phyloP scores from a whole-genome alignment of 2,113 vertebrate species.

The Rhabdomys dilectus region DNA sequence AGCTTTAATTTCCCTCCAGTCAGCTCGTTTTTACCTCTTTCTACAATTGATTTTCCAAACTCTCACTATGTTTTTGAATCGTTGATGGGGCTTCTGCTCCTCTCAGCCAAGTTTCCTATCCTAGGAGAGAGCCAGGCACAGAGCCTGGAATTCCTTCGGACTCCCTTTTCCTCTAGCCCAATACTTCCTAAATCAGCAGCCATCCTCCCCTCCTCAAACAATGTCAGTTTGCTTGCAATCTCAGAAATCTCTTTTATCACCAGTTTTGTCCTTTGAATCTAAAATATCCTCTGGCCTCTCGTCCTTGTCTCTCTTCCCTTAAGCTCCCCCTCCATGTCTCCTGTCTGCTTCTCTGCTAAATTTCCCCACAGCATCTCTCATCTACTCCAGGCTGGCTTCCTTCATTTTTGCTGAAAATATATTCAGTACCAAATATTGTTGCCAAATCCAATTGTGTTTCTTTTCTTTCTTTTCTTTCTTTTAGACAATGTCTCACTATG shows the following conservation, averaged over 20 bases:
- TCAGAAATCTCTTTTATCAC: conserved; percentile 9
- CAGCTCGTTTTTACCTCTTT: neutral
- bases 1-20: neutral
- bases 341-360: neutral
- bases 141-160: neutral
- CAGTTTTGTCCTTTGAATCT: conserved; percentile 44
- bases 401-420: conserved; percentile 42
- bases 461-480: neutral
- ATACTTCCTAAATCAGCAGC: neutral
- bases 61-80: neutral
- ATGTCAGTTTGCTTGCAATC: neutral
- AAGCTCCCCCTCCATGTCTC: neutral
- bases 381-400: neutral
- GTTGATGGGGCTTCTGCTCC: neutral
- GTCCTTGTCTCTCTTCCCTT: conserved; percentile 23
- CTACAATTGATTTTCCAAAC: neutral
- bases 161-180: neutral
- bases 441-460: neutral
- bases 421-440: neutral
- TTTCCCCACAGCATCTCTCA: neutral
- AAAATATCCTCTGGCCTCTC: neutral
- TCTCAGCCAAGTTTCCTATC: neutral
- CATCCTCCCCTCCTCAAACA: neutral
- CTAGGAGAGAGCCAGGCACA: neutral
- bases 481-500: neutral